Evolutionary conservation across 2,113 vertebrate genomes (phyloP).

Genomic region (Mohoua ochrocephala): DNA sequence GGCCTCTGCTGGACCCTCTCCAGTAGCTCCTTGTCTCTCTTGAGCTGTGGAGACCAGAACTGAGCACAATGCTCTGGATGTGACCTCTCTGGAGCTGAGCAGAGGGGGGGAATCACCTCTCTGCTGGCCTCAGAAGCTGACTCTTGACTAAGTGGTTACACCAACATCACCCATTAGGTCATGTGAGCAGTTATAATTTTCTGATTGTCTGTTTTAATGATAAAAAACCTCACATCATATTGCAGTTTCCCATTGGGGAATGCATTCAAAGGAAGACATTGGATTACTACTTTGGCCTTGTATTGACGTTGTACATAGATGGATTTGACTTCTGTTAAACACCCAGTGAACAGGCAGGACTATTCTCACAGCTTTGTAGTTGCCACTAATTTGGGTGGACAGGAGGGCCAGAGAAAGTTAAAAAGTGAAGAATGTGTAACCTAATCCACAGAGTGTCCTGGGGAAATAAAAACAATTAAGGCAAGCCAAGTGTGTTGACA

Average conservation of each 20-base stretch:
- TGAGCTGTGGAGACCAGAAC: neutral
- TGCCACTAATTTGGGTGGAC: neutral
- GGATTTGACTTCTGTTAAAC: neutral
- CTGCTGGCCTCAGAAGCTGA: neutral
- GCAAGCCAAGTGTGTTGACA: neutral
- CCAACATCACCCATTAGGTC: neutral
- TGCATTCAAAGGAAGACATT: neutral
- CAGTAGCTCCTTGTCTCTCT: neutral
- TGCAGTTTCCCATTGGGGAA: neutral
- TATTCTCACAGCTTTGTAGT: neutral
- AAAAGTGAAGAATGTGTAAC: neutral
- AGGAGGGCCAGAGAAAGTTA: neutral
- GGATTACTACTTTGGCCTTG: neutral
- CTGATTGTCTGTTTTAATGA: neutral
- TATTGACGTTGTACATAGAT: neutral
- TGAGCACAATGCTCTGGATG: neutral
- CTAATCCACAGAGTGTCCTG: neutral
- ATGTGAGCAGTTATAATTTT: neutral
- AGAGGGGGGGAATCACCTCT: neutral
- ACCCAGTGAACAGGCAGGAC: neutral
- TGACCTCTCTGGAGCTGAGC: neutral
- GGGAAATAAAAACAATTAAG: neutral
- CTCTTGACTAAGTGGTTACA: neutral
- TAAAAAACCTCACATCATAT: neutral
- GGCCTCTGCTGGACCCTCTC: neutral